Conservation (phyloP, 2,113 vertebrate genomes). For the Tetraodon nigroviridis region DNA sequence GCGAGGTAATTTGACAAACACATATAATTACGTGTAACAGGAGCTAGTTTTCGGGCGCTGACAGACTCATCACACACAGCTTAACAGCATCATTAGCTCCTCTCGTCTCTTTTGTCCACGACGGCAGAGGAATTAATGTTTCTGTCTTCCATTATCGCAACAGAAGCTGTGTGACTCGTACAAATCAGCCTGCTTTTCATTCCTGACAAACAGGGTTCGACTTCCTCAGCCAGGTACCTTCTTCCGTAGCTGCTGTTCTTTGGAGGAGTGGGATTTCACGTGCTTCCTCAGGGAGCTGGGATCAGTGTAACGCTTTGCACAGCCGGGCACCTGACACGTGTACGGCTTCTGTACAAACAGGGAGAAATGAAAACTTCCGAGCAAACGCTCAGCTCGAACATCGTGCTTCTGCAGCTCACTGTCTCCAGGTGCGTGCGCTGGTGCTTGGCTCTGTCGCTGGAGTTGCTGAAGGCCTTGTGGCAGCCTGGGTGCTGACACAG, state of each 20-base stretch:
- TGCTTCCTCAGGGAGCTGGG: conserved; percentile 97
- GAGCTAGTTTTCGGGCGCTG: not conserved
- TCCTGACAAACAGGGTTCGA: conserved; percentile 20
- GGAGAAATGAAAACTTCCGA: conserved; percentile 8
- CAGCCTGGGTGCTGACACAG: conserved; percentile 91
- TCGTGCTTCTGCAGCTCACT: conserved; percentile 50
- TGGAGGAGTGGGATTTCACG: conserved; percentile 90
- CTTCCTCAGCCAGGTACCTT: conserved; percentile 73
- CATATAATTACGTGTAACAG: conserved; percentile 8
- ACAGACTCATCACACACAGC: not conserved
- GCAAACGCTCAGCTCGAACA: not conserved
- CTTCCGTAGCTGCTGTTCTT: conserved; percentile 89
- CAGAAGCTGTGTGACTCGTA: too few relatives aligned
- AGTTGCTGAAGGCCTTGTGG: conserved; percentile 97
- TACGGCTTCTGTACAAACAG: conserved; percentile 87
- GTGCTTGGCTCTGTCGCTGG: conserved; percentile 95
- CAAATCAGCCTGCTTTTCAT: too few relatives aligned
- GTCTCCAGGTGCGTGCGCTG: conserved; percentile 92
- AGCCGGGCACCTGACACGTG: conserved; percentile 92
- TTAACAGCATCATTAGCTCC: too few relatives aligned
- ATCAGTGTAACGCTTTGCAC: conserved; percentile 93
- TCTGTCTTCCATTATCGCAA: too few relatives aligned
- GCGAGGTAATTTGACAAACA: conserved; percentile 1
- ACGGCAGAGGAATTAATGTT: too few relatives aligned
- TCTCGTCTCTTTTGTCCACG: too few relatives aligned